Conservation (phyloP, 2,888 invertebrate species). For the Metacarcinus magister region DNA sequence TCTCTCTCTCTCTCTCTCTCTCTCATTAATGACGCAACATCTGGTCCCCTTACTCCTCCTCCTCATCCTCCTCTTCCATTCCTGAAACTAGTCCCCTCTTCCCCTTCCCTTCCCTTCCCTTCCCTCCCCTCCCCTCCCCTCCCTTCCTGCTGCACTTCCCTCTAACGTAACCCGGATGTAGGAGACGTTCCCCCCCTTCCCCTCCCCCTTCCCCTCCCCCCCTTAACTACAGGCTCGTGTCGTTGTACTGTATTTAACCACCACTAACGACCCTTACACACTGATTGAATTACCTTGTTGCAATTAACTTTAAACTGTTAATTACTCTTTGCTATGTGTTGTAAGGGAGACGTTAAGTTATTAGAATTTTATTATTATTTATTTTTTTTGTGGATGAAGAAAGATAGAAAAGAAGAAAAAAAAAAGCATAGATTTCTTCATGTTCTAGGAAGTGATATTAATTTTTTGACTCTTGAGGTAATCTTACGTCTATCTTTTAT, state of each 20-base stretch:
- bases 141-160: neutral
- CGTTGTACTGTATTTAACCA: neutral
- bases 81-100: neutral
- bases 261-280: no score
- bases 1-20: conserved; percentile 9
- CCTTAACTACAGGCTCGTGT: neutral
- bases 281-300: neutral
- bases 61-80: neutral
- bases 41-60: neutral
- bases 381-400: no score
- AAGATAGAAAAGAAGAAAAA: no score
- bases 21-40: neutral
- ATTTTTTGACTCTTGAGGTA: no score
- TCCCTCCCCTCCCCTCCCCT: neutral
- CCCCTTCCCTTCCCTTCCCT: neutral
- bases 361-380: no score
- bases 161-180: neutral
- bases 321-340: no score
- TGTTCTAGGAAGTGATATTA: no score
- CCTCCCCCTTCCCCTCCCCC: no score
- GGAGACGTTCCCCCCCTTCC: neutral
- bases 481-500: no score
- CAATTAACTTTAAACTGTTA: no score
- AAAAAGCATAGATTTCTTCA: no score
- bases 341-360: no score